Base-by-base conservation (phyloP, 2,113 vertebrate species). In the Laticauda colubrina region DNA sequence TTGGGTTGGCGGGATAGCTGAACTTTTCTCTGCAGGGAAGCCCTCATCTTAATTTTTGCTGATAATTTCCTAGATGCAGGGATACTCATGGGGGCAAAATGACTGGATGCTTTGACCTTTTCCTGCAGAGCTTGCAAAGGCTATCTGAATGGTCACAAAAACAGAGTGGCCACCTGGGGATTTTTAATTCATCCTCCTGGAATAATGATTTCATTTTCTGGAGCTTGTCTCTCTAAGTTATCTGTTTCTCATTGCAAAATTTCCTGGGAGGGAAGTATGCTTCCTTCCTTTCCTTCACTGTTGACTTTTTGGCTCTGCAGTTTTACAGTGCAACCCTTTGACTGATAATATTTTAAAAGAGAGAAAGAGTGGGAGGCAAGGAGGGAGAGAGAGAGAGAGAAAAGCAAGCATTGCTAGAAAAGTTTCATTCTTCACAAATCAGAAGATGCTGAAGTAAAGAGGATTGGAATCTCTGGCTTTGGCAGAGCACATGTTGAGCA, bases 1-100 rank as follows among this genome's bases (percentile, higher is more conserved):
- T 90, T 0, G 0, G 91, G 91, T 96, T 96, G 97, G 97, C 97
- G 97, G 97, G 97, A 97, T 96, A 93, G 93, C 85, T 95, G 91
- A 48, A 43, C 86, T 94, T 94, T 96, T 97, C 95, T 55, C 59
- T 95, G 57, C 54, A 61, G 89, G 94, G 96, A 61, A 93, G 95
- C 96, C 94, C 93, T 57, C 1, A 75, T 85, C 90, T 96, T 96
- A 94, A 96, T 95, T 53, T 88, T 97, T 90, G 96, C 95, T 96
- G 94, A 94, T 90, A 81, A 90, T 92, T 95, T 95, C 96, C 96
- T 95, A 93, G 91, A 61, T 9, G 54, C 85, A 85, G 39, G 93
- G 85, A 4, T 2, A 1, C 48, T 90, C 85, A 55, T 94, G 45
- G 85, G 90, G 91, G 90, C 95, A 96, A 97, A 96, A 8, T 55